These are phyloP conservation scores for Listrodromus nycthemerus DNA, from an alignment of 2,888 invertebrate species.

Conservation along the genomic window DNA sequence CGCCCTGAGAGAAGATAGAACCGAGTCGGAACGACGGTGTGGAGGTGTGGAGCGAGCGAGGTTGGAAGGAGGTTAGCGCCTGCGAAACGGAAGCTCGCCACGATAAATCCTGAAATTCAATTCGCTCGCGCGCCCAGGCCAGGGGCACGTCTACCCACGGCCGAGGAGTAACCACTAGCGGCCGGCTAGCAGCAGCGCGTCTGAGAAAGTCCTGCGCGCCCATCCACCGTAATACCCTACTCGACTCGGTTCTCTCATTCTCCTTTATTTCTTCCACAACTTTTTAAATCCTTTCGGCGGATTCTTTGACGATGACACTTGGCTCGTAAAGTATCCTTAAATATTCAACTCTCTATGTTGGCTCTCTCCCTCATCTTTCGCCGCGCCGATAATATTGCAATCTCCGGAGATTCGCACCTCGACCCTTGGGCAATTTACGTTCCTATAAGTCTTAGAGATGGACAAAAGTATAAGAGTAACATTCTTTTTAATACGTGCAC, in stretches of 20 bases:
- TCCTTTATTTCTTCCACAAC: slow-evolving; percentile 39
- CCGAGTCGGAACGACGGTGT: slow-evolving; percentile 21
- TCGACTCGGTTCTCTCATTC: slow-evolving; percentile 38
- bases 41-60: slow-evolving; percentile 37
- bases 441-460: slow-evolving; percentile 36
- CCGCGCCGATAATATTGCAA: slow-evolving; percentile 39
- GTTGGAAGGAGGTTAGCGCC: slow-evolving; percentile 60
- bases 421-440: slow-evolving; percentile 48
- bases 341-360: slow-evolving; percentile 46
- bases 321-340: slow-evolving; percentile 66
- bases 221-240: slow-evolving; percentile 54
- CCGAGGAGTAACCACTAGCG: slow-evolving; percentile 68
- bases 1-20: slow-evolving; percentile 54
- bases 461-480: slow-evolving; percentile 5
- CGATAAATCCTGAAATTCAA: slow-evolving; percentile 84
- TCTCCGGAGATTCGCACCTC: slow-evolving; percentile 27
- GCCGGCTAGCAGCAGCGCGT: slow-evolving; percentile 61
- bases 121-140: slow-evolving; percentile 73
- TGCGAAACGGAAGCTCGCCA: slow-evolving; percentile 82
- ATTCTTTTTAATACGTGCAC: slow-evolving; percentile 2
- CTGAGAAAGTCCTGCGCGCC: slow-evolving; percentile 50
- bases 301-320: slow-evolving; percentile 64
- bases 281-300: slow-evolving; percentile 55
- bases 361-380: slow-evolving; percentile 30
- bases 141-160: slow-evolving; percentile 67